A percentile compares a stretch with the other conserved stretches of the same genome.
phyloP scores from a whole-genome alignment of 2,113 vertebrate genomes.

The Limanda limanda region DNA sequence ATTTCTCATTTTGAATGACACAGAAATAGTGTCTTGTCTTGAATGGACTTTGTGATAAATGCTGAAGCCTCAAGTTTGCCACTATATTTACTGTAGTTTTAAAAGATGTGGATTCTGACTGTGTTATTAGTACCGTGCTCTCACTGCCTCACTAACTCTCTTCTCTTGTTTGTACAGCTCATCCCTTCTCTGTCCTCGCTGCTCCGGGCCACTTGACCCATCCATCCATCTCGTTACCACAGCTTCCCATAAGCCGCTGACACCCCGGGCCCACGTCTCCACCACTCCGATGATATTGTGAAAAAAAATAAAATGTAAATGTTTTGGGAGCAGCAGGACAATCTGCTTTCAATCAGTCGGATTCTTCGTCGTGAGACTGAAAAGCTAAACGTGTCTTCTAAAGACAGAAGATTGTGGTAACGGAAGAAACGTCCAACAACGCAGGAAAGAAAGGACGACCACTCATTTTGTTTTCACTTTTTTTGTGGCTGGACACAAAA shows the following conservation, averaged over 20 bases:
- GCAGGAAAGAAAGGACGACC: conserved; percentile 38
- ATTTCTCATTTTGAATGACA: neutral
- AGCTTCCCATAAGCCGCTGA: conserved; percentile 89
- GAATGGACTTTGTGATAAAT: no score
- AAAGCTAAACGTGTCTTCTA: conserved; percentile 30
- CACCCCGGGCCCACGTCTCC: neutral
- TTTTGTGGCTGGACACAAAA: conserved; percentile 42
- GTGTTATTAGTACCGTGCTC: neutral
- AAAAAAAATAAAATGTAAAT: neutral
- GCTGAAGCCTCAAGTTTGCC: no score
- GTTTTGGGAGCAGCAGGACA: conserved; percentile 21
- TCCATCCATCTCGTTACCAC: conserved; percentile 83
- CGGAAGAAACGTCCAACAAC: conserved; percentile 24
- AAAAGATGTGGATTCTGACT: no score
- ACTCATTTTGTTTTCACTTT: conserved; percentile 25
- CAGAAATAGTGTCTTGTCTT: no score
- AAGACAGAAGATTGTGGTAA: conserved; percentile 33
- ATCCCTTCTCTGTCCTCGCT: conserved; percentile 93
- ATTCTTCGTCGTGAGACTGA: conserved; percentile 46
- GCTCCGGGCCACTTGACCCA: conserved; percentile 81
- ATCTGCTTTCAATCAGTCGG: conserved; percentile 30
- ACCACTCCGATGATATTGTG: conserved; percentile 16
- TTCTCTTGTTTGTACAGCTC: conserved; percentile 81
- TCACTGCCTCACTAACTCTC: neutral
- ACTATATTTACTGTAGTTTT: no score